Evolutionary conservation across 2,113 vertebrate genomes (phyloP), one percentile per base, ranked within the genome.

Genomic region (Gallinago jamesoni): DNA sequence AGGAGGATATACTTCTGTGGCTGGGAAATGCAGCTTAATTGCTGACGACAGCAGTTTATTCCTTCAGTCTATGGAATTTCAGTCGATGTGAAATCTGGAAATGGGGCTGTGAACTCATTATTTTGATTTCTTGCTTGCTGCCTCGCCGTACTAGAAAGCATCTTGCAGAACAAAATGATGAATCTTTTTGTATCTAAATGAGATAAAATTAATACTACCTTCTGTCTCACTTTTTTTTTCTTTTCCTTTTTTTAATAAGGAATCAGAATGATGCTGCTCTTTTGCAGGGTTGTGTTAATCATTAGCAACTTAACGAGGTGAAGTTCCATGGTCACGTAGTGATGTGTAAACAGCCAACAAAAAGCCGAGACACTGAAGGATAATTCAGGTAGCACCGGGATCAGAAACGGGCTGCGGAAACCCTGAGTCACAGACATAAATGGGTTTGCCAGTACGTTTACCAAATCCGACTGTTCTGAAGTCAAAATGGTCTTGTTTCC

Each of bases 11-110:
- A 7, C 17, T 52, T 87, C 8, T 50, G 66, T 62, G 67, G 45
- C 2, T 39, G 41, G 69, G 74, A 93, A 67, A 83, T 47, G 75
- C 75, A 85, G 87, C 45, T 80, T 92, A 93, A 87, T 88, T 94
- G 85, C 75, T 88, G 19, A 39, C 53, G 75, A 50, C 3, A 0
- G 53, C 70, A 53, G 48, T 88, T 97, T 83, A 17, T 95, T 68
- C 84, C 59, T 76, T 69, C 43, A 37, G 39, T 6, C 50, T 27
- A 2, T 64, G 87, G 84, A 60, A 79, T 91, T 93, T 30, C 55
- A 74, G 87, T 33, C 64, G 22, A 5, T 45, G 45, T 57, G 66
- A 82, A 72, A 64, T 66, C 52, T 60, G 89, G 60, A 30, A 81
- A 30, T 22, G 60, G 56, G 87, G 17, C 67, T 91, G 35, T 12